Evolutionary conservation across 2,797 vertebrate species (phyloP).

Genomic region (Bufotes viridis): DNA sequence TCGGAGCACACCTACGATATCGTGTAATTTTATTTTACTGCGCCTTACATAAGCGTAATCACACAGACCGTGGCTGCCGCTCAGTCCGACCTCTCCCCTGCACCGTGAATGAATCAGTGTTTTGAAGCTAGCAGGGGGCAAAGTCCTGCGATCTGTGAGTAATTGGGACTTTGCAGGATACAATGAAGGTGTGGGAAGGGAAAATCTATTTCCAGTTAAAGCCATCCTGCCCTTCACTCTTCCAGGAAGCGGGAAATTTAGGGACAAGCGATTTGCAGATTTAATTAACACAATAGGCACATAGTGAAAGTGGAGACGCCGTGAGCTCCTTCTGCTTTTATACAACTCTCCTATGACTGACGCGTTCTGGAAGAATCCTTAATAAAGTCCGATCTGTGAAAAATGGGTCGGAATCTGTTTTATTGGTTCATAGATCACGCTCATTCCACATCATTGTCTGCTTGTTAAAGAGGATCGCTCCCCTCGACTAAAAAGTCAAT

Average conservation of each 20-base stretch:
- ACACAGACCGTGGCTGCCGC: slow-evolving; percentile 24
- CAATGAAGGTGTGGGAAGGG: slow-evolving; percentile 8
- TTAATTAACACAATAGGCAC: neutral
- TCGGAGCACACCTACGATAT: slow-evolving; percentile 34
- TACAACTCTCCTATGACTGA: neutral
- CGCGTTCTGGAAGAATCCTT: neutral
- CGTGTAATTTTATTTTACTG: slow-evolving; percentile 24
- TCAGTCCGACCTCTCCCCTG: neutral
- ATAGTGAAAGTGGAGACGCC: neutral
- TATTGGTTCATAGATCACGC: no score
- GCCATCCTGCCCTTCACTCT: neutral
- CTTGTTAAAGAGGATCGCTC: no score
- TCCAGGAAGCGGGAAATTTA: neutral
- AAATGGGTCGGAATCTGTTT: no score
- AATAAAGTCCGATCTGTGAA: no score
- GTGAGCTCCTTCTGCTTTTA: neutral
- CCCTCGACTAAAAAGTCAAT: no score
- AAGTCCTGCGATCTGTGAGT: neutral
- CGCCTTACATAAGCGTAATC: slow-evolving; percentile 23
- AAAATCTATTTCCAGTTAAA: slow-evolving; percentile 10
- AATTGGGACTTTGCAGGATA: neutral
- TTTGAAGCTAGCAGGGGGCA: neutral
- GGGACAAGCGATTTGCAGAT: neutral
- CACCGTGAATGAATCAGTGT: slow-evolving; percentile 33
- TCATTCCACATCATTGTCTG: no score